These are phyloP conservation scores for Pristionchus japonicus DNA, from an alignment of 2,888 invertebrate species.

Conservation along the genomic window DNA sequence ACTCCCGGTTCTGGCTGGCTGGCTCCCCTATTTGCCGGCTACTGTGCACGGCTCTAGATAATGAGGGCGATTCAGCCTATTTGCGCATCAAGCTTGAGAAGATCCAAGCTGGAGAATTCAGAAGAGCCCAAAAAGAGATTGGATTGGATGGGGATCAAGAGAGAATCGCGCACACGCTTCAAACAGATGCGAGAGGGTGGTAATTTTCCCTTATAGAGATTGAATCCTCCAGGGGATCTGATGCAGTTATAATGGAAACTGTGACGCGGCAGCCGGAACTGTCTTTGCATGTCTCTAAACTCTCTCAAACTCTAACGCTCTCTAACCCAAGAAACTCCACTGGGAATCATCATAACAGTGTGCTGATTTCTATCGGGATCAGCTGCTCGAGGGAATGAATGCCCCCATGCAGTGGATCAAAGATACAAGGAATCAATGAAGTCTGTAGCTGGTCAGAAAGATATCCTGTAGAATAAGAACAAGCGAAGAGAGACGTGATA, in stretches of 20 bases:
- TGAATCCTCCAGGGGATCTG: background rate
- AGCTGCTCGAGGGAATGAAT: constrained; percentile 17
- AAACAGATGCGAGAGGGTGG: background rate
- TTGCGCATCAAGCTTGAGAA: background rate
- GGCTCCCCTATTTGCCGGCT: background rate
- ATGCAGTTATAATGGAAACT: background rate
- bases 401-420: background rate
- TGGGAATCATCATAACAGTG: background rate
- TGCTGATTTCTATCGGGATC: constrained; percentile 2
- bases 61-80: constrained; percentile 3
- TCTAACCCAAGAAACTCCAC: background rate
- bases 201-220: background rate
- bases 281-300: background rate
- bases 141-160: background rate
- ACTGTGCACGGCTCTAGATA: background rate
- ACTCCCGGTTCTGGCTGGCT: background rate
- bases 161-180: background rate
- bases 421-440: too few relatives aligned
- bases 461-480: too few relatives aligned
- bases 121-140: constrained; percentile 12
- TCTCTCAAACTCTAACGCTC: background rate
- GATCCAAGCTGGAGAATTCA: background rate
- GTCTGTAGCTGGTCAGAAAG: background rate
- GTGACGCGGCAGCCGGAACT: background rate
- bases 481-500: background rate